Base-by-base conservation (phyloP, 2,113 vertebrate species). In the Crotalus helleri region DNA sequence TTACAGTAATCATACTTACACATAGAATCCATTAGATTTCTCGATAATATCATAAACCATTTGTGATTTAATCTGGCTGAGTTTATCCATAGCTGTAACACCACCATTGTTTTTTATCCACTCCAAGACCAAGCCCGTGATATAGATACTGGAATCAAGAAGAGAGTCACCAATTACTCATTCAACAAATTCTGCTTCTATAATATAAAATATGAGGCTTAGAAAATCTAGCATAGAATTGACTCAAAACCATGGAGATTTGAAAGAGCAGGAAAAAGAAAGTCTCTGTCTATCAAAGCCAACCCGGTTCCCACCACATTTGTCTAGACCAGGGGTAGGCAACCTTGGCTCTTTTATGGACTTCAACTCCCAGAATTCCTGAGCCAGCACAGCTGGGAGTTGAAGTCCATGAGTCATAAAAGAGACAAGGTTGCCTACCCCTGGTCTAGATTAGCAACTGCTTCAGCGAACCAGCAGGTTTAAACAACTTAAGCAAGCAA, bases 31-130 rank as follows among this genome's bases (percentile, higher is more conserved):
- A 91, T 98, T 98, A 3, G 99, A 99, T 81, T 96, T 94, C 93
- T 98, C 97, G 93, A 99, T 99, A 91, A 99, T 96, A 92, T 99
- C 98, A 93, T 99, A 99, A 94, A 99, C 98, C 97, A 98, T 97
- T 87, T 93, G 95, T 3, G 99, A 99, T 94, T 99, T 99, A 96
- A 97, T 95, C 93, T 97, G 97, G 96, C 98, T 99, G 21, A 98
- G 98, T 64, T 95, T 97, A 94, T 98, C 98, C 99, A 99, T 99
- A 93, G 97, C 98, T 8, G 96, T 92, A 51, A 97, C 97, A 90
- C 99, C 98, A 0, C 99, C 99, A 0, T 98, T 99, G 96, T 98
- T 99, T 96, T 98, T 99, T 95, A 99, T 98, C 99, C 99, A 99
- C 95, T 99, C 99, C 94, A 99, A 97, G 87, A 99, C 99, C 96